These are phyloP conservation scores for Neopelma chrysocephalum DNA, from an alignment of 2,797 vertebrate genomes.

Conservation along the genomic window DNA sequence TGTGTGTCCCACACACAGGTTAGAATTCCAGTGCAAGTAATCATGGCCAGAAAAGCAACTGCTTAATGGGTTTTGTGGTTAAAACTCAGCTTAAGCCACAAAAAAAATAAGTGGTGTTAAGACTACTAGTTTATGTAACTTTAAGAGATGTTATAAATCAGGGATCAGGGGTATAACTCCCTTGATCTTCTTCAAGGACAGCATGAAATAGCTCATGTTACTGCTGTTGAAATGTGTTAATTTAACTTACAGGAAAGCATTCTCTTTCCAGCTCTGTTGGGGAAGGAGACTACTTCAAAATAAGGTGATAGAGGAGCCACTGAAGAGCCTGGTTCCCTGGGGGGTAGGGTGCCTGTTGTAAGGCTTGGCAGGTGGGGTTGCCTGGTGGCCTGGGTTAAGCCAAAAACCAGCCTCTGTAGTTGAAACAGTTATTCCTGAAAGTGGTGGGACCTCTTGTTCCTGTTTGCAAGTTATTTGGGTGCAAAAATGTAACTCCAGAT, in stretches of 20 bases:
- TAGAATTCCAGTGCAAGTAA: not conserved
- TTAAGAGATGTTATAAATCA: not conserved
- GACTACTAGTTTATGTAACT: not conserved
- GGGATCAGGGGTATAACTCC: not conserved
- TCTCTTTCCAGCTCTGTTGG: not conserved
- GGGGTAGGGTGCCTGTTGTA: not conserved
- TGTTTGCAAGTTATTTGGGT: not conserved
- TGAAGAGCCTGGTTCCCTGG: not conserved
- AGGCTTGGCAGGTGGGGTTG: not conserved
- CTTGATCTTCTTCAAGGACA: not conserved
- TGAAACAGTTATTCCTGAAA: not conserved
- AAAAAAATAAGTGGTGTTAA: not conserved
- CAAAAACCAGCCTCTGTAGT: not conserved
- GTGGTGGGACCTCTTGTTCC: not conserved
- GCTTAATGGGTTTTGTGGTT: not conserved
- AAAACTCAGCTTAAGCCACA: not conserved
- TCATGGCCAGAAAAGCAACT: not conserved
- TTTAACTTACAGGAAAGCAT: not conserved
- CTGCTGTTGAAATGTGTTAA: not conserved
- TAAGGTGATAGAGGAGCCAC: not conserved
- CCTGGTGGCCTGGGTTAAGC: not conserved
- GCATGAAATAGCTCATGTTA: not conserved
- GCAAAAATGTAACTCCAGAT: not conserved
- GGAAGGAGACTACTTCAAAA: not conserved
- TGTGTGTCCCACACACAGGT: not conserved